Conservation (phyloP, 2,797 vertebrate genomes). For the Acipenser transmontanus region DNA sequence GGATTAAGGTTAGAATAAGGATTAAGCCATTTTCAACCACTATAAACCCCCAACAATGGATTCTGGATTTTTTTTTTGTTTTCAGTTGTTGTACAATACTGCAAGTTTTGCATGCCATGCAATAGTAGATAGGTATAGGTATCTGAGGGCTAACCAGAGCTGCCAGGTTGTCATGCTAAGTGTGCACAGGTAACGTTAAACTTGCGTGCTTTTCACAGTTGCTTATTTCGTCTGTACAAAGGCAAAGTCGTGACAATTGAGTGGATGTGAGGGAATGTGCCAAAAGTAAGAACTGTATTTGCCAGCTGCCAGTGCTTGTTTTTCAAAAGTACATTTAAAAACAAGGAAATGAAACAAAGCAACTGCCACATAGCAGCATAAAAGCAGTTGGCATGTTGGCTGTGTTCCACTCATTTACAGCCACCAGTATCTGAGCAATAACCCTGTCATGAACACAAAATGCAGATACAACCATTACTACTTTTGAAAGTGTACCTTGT, state of each 20-base stretch:
- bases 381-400: background rate
- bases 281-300: constrained; percentile 43
- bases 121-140: background rate
- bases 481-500: too few species aligned
- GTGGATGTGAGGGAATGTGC: constrained; percentile 28
- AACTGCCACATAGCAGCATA: background rate
- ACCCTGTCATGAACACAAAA: too few species aligned
- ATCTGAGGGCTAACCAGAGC: constrained; percentile 25
- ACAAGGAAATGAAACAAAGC: background rate
- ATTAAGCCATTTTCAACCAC: too few species aligned
- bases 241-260: constrained; percentile 26
- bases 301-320: constrained; percentile 19
- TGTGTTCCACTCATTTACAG: background rate
- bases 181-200: constrained; percentile 49
- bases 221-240: constrained; percentile 35
- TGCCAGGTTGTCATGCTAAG: constrained; percentile 28
- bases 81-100: background rate
- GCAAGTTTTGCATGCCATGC: background rate
- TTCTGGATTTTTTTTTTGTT: background rate
- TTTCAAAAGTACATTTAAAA: constrained; percentile 27
- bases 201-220: constrained; percentile 36
- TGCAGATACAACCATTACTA: too few species aligned
- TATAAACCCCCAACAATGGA: background rate
- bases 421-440: background rate
- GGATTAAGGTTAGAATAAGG: too few species aligned